Evolutionary conservation across 2,797 vertebrate species (phyloP), one percentile per base, ranked within the genome.

Genomic region (Lutra lutra): DNA sequence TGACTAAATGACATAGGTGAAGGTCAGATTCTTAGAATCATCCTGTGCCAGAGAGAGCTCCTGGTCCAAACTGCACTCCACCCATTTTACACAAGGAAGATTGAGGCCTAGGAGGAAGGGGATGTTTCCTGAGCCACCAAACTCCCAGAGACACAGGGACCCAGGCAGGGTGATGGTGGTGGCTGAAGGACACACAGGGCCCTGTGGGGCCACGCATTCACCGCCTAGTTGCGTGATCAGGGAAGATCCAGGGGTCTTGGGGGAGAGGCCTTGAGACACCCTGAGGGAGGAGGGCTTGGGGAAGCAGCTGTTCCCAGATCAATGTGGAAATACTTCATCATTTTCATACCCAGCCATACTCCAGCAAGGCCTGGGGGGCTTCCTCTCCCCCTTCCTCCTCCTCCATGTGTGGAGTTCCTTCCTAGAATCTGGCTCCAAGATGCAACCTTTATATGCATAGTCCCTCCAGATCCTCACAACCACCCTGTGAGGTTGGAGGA

Each of bases 41-140:
- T 14, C 25, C 68, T 40, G 21, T 21, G 27, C 56, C 58, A 9
- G 46, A 91, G 29, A 86, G 32, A 70, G 27, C 29, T 86, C 38
- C 86, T 25, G 29, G 58, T 68, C 68, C 68, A 43, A 60, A 87
- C 40, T 18, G 48, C 3, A 56, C 79, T 40, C 17, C 13, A 18
- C n/a, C 29, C 40, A 62, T 29, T 87, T 92, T 56, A 87, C 20
- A 73, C 75, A 29, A 23, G 17, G 17, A 38, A 91, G 58, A 87
- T 56, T 62, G 51, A 88, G 68, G 27, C 29, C 48, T 21, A 40
- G 43, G 43, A 56, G 15, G 7, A 17, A 21, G 13, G 62, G 51
- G 18, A 15, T 46, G 46, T 56, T 54, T 82, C 73, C 66, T 46
- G 66, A 75, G 56, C 56, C 54, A 56, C 35, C 43, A 8, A 68